Evolutionary conservation across 2,888 invertebrate species (phyloP), one percentile per base, ranked within the genome.

Genomic region (Dynastes grantii): DNA sequence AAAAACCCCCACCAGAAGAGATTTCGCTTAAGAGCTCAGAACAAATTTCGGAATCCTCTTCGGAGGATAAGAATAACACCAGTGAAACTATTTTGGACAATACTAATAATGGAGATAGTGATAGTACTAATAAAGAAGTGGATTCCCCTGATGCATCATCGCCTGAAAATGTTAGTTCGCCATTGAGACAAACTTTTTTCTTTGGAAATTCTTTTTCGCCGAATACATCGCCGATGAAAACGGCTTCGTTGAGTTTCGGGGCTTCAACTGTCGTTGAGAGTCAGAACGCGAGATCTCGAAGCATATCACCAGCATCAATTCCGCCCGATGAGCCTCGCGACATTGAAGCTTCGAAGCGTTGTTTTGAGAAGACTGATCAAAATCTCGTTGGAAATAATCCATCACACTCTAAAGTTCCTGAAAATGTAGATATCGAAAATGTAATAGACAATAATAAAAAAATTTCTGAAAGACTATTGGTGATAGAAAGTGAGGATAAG

Each of bases 1-100:
- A 73, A 65, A 78, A 65, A 40, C 16, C 55, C 5, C 6, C 6
- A 58, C 5, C 55, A 22, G 55, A 58, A 22, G 4, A 58, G 6
- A 8, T 27, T 22, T 90, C 89, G 1, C 86, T 90, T 76, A 90
- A 90, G 90, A 90, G 90, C 78, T 89, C 90, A 0, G 89, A 89
- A 11, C 87, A 85, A 78, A 87, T 88, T 1, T 22, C 67, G 4
- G 13, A 78, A 61, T 32, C 49, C 16, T n/a, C 63, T 49, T n/a
- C 63, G 16, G 49, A 37, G 13, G 45, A 64, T 55, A 29, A 29
- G 16, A 53, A 13, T 11, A 53, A 71, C 61, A 27, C 27, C 22
- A 73, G 37, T 64, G 68, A 80, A 77, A 49, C 71, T 45, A 16
- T 79, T 61, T 55, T 75, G 67, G 65, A 64, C 71, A 55, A 63